Percentiles rank a stretch among this genome's conserved stretches.
These are phyloP conservation scores for Anthoscopus minutus DNA, from an alignment of 2,113 vertebrate genomes.

Conservation along the genomic window DNA sequence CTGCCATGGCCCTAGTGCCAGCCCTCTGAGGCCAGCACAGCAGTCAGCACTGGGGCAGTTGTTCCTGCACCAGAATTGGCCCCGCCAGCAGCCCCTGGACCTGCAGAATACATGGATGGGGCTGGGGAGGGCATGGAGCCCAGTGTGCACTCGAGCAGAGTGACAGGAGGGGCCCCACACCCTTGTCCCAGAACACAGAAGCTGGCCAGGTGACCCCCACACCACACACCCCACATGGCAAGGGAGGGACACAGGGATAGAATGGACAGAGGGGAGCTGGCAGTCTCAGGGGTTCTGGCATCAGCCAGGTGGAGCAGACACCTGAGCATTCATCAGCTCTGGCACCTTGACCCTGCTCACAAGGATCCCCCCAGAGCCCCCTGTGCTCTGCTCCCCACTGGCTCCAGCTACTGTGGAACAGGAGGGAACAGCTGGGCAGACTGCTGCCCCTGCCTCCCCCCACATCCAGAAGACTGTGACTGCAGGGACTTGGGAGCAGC, in stretches of 20 bases:
- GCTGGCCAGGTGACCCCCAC: background rate
- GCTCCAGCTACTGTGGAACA: background rate
- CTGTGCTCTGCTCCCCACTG: accelerated
- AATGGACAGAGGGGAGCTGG: background rate
- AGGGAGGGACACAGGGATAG: background rate
- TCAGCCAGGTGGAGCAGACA: background rate
- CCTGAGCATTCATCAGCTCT: accelerated
- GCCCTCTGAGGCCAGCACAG: background rate
- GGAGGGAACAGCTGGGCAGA: background rate
- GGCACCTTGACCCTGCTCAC: accelerated
- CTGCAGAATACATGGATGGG: accelerated
- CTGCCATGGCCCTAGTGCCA: background rate
- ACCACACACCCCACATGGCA: too few relatives aligned
- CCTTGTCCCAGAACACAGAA: background rate
- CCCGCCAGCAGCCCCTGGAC: accelerated
- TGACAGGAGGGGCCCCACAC: background rate
- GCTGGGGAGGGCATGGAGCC: background rate
- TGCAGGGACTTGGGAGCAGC: background rate
- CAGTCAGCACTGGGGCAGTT: accelerated
- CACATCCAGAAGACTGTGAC: accelerated
- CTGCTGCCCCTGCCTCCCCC: background rate
- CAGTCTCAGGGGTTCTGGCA: background rate
- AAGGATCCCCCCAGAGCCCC: background rate
- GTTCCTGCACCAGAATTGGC: accelerated
- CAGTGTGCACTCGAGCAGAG: accelerated